Evolutionary conservation across 1,140 invertebrate genomes (phyloP).

Genomic region (Drosophila willistoni): DNA sequence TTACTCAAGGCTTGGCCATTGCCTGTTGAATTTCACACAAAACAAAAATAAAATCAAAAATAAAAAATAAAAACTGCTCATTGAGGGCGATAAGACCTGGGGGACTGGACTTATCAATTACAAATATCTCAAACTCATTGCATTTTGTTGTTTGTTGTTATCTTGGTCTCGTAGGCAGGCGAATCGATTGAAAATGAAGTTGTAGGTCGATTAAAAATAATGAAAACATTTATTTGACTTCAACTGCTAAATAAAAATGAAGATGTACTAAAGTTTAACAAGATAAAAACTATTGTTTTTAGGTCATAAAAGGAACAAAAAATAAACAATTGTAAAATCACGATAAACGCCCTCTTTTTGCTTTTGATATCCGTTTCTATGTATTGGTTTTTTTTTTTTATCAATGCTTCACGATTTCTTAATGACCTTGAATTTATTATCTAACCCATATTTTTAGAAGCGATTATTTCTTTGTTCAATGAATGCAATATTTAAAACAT

Average conservation of each 20-base stretch:
- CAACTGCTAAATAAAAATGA: neutral
- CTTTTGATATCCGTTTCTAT: neutral
- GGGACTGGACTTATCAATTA: slow-evolving; percentile 17
- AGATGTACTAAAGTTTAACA: neutral
- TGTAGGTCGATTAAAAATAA: neutral
- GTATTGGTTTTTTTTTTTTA: neutral
- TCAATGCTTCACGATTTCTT: neutral
- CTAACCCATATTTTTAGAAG: neutral
- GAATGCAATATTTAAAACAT: too few species aligned
- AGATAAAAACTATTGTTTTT: neutral
- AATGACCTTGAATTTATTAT: neutral
- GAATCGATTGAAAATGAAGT: neutral
- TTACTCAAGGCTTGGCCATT: too few species aligned
- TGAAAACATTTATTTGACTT: neutral
- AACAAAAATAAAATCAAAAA: too few species aligned
- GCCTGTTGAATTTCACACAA: neutral
- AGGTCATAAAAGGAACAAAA: neutral
- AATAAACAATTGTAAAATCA: neutral
- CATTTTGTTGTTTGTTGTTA: neutral
- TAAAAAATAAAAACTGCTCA: neutral
- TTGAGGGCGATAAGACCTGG: slow-evolving; percentile 12
- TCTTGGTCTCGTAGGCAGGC: neutral
- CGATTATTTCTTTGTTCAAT: neutral
- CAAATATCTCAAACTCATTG: slow-evolving; percentile 12
- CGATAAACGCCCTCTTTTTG: neutral